Conservation (phyloP, 2,797 vertebrate species). For the Acrossocheilus fasciatus region DNA sequence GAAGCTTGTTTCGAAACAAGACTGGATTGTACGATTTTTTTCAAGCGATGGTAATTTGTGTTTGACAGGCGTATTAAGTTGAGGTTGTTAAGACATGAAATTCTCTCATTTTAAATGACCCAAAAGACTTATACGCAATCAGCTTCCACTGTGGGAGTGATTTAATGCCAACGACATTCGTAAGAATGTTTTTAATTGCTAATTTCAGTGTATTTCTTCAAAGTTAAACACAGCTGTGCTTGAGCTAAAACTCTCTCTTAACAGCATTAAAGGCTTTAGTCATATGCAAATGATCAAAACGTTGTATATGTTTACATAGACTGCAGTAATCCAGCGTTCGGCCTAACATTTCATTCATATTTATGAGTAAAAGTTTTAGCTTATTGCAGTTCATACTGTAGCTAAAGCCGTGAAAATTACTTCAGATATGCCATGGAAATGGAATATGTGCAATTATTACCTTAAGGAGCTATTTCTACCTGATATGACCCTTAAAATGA, state of each 20-base stretch:
- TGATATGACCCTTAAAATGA: not conserved
- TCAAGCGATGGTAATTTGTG: conserved; percentile 10
- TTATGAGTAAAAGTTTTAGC: conserved; percentile 11
- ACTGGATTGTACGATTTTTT: not conserved
- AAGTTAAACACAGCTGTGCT: conserved; percentile 26
- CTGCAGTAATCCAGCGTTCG: not conserved
- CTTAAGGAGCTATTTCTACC: conserved; percentile 1
- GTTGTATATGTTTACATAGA: conserved; percentile 16
- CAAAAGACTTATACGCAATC: conserved; percentile 19
- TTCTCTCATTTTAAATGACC: conserved; percentile 32
- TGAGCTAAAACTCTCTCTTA: conserved; percentile 6
- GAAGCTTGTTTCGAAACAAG: conserved; percentile 35
- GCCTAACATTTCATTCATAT: conserved; percentile 25
- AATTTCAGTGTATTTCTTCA: conserved; percentile 21
- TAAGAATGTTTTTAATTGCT: conserved; percentile 45
- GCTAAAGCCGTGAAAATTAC: conserved; percentile 4
- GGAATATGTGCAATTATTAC: conserved; percentile 2
- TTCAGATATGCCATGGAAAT: not conserved
- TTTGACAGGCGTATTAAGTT: conserved; percentile 26
- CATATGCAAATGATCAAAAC: conserved; percentile 17
- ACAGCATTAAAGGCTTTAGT: conserved; percentile 4
- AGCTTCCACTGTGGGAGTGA: conserved; percentile 21
- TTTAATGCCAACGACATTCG: not conserved
- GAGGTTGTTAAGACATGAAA: conserved; percentile 21
- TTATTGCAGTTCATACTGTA: not conserved